Base-by-base conservation (phyloP, 2,888 invertebrate genomes). In the Agonum fuliginosum region DNA sequence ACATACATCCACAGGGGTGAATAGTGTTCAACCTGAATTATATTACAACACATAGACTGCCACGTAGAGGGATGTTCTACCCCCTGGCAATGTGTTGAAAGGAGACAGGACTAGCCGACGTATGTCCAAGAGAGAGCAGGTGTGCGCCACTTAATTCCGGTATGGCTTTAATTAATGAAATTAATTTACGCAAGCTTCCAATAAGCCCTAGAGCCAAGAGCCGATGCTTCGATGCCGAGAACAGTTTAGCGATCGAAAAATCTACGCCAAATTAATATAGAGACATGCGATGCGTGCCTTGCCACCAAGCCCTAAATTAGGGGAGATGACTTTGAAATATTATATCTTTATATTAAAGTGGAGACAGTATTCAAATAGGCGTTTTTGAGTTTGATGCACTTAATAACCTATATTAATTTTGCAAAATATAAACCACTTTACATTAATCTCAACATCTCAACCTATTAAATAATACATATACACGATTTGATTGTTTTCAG, bases 101-200 rank as follows among this genome's bases (percentile, higher is more conserved):
- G 5, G 54, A 54, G 72, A 54, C 22, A 12, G n/a, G 5, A 14
- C 17, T 4, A 48, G 37, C 24, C 24, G 10, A 69, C 54, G 69
- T 70, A 30, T 58, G 69, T 69, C 43, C 20, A 24, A 10, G 27
- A 5, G 51, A 43, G 22, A 67, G n/a, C 77, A 77, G 77, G 77
- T 77, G 80, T 78, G 79, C 71, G 80, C 78, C 80, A 81, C 81
- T 82, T 82, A 82, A 82, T 83, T 81, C 81, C 81, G 81, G 81
- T 81, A 82, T 81, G 81, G 82, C 81, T 82, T 83, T 82, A 83
- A 83, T 83, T 83, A 83, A 82, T 82, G 80, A 82, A 83, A 83
- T 83, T 83, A 83, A 83, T 83, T 83, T 82, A 81, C 81, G 80
- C 81, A 81, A 82, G 81, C 82, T 83, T 82, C 82, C 82, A 80